Base-by-base conservation (phyloP, 2,888 invertebrate genomes). In the Ormyrus rosae region DNA sequence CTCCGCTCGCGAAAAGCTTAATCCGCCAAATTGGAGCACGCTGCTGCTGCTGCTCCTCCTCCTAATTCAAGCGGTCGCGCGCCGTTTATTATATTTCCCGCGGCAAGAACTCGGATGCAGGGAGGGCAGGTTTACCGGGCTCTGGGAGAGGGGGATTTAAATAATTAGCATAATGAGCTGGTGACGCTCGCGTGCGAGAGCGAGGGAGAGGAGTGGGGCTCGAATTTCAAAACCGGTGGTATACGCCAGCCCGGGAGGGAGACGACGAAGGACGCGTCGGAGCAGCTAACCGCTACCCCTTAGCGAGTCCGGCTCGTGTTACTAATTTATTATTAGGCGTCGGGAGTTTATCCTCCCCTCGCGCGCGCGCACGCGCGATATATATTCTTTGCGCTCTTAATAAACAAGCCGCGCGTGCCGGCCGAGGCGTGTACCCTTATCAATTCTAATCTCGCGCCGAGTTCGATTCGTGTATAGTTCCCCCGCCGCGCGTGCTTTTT, bases 321-420 rank as follows among this genome's bases (percentile, higher is more conserved):
- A 88, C 90, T 89, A 89, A 90, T 90, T 90, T 89, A 90, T 89
- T 89, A 89, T 88, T 87, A 84, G 84, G 81, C 84, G 86, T 86
- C 88, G 86, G 84, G 84, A 86, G 86, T 86, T 88, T 85, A 84
- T 83, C 84, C 85, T 64, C 67, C 34, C 34, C 34, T 34, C 34
- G 34, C 34, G 34, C 34, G 34, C 34, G 34, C 34, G 34, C 34
- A 34, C 34, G 3, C 19, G 19, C 19, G 19, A 19, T 19, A 1
- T 19, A 19, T 19, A 19, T 19, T 19, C 34, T 34, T 34, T 4
- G 56, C 71, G 60, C 9, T 9, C 67, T 60, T 80, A 83, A 82
- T 82, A 82, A 81, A 81, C 82, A 79, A 80, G 79, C 78, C 56
- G 50, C n/a, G 68, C 8, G 34, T 34, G 19, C 19, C 19, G 8